Evolutionary conservation across 2,888 invertebrate species (phyloP).

Genomic region (Dynastes maya): DNA sequence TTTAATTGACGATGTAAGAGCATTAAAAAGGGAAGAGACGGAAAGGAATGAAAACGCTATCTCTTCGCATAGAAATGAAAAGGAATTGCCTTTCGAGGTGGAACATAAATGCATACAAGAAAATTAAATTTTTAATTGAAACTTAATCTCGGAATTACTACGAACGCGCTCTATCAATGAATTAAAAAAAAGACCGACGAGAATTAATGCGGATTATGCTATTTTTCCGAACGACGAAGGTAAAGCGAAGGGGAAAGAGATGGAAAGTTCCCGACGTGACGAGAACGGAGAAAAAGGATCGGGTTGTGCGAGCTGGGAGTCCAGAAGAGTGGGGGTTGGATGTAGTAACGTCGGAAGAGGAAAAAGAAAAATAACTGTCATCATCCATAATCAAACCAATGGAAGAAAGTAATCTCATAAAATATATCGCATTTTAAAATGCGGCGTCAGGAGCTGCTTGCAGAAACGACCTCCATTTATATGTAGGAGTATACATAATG

Average conservation of each 20-base stretch:
- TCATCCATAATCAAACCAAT: constrained; percentile 51
- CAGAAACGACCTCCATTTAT: constrained; percentile 65
- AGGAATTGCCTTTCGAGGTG: constrained; percentile 32
- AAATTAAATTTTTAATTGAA: constrained; percentile 46
- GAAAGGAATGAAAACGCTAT: not conserved
- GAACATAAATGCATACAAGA: constrained; percentile 43
- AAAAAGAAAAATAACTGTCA: constrained; percentile 50
- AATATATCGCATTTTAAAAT: constrained; percentile 60
- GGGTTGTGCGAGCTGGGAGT: too few species aligned
- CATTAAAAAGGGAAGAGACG: not conserved
- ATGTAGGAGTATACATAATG: constrained; percentile 64
- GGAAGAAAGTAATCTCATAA: constrained; percentile 52
- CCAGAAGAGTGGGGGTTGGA: too few species aligned
- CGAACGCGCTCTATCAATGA: constrained; percentile 8
- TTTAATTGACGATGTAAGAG: constrained; percentile 32
- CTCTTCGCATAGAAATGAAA: not conserved
- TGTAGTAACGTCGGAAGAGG: not conserved
- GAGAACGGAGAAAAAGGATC: not conserved
- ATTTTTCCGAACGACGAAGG: constrained; percentile 23
- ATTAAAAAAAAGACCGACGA: constrained; percentile 2
- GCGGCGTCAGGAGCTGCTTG: constrained; percentile 60
- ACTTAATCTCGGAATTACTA: constrained; percentile 42
- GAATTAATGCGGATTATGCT: constrained; percentile 45
- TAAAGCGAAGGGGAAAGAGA: not conserved
- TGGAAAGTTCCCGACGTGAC: not conserved